A percentile compares a stretch with the other conserved stretches of the same genome.
phyloP scores from a whole-genome alignment of 2,113 vertebrate genomes.

The Bubo blakistoni region DNA sequence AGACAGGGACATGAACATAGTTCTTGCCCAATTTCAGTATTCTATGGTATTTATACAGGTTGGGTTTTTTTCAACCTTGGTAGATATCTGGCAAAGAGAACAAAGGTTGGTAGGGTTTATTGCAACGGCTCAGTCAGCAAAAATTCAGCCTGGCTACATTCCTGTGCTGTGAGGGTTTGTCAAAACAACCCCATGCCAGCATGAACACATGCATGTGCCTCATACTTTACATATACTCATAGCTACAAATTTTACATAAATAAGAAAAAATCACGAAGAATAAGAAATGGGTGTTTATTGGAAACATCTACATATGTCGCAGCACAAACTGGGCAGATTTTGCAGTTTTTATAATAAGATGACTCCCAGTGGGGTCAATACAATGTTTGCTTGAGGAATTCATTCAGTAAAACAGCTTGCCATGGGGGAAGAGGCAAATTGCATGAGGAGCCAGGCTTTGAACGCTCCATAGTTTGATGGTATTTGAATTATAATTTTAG shows the following conservation, averaged over 20 bases:
- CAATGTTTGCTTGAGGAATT: not conserved
- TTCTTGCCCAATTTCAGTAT: not conserved
- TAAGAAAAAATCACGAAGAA: not conserved
- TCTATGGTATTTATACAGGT: not conserved
- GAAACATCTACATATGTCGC: not conserved
- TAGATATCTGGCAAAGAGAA: constrained; percentile 8
- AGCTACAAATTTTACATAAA: not conserved
- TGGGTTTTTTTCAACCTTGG: not conserved
- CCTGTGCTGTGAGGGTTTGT: constrained; percentile 1
- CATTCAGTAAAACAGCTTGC: not conserved
- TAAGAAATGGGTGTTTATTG: not conserved
- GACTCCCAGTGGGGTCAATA: not conserved
- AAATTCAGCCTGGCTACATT: constrained; percentile 15
- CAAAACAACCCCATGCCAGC: not conserved
- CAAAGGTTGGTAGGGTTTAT: constrained; percentile 10
- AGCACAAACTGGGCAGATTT: not conserved
- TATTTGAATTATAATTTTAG: constrained; percentile 4
- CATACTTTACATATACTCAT: not conserved
- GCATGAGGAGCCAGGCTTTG: not conserved
- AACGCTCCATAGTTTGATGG: not conserved
- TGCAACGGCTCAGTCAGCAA: constrained; percentile 26
- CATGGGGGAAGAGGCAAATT: not conserved
- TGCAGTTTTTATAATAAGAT: not conserved
- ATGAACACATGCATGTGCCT: not conserved
- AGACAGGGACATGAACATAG: not conserved